Base-by-base conservation (phyloP, 2,888 invertebrate species). In the Leptarthrus brevirostris region DNA sequence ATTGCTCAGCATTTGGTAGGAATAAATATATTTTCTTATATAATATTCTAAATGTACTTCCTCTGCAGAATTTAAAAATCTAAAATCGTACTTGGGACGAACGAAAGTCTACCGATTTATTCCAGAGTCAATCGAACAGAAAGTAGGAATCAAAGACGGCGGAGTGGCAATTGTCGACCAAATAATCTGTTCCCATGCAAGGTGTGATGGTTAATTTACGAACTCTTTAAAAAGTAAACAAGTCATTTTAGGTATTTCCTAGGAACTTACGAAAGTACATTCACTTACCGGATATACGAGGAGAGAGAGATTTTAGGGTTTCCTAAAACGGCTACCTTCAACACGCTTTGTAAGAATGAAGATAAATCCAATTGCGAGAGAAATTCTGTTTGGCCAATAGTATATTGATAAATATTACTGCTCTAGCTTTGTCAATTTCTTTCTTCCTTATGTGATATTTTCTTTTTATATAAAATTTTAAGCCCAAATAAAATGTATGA, bases 241-340 rank as follows among this genome's bases (percentile, higher is more conserved):
- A n/a, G n/a, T n/a, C n/a, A 47, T 69, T 54, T 10, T 56, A 79
- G 79, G 77, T 91, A 90, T 82, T 98, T 98, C 81, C 89, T 97
- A 44, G 98, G 98, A 8, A 96, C 96, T 0, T 90, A 92, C 82
- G 96, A 96, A 79, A 98, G 98, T 75, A 99, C 98, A 0, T 98
- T 98, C 84, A 92, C 97, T 0, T 97, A 93, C 83, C 89, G 98
- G 73, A 98, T 99, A 78, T 96, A 98, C 86, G 98, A 99, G 83
- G 98, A 99, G 82, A 87, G 98, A 24, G 98, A 98, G 86, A 96
- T 99, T 75, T 83, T 98, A 52, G 97, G 97, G 1, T 96, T 96
- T 83, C 87, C 90, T 4, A 87, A 89, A 49, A 86, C 89, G 24
- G 90, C 90, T 6, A 98, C 98, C 0, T 98, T 96, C 82, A 98